Conservation (phyloP, 1,140 invertebrate species). For the Metaphire vulgaris region DNA sequence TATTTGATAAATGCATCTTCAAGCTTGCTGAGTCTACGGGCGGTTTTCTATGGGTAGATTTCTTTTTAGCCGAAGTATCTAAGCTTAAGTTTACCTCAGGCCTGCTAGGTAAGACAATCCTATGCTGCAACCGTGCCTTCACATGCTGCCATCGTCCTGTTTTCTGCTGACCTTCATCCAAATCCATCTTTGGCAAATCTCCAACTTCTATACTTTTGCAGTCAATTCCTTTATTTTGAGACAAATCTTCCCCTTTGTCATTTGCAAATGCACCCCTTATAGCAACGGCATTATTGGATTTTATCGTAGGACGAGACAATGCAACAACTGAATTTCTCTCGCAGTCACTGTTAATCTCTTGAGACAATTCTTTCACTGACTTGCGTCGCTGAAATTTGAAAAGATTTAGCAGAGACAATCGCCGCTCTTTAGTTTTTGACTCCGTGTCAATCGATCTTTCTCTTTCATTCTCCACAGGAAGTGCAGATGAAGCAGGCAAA, state of each 20-base stretch:
- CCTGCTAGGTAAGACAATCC: not conserved
- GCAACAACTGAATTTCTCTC: not conserved
- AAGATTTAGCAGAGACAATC: not conserved
- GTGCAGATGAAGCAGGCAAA: not conserved
- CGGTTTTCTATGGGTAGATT: too few relatives aligned
- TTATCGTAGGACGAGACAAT: not conserved
- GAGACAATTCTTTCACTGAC: not conserved
- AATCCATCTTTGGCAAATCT: not conserved
- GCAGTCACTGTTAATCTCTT: not conserved
- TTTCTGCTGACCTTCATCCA: not conserved
- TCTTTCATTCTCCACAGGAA: not conserved
- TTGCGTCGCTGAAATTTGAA: not conserved
- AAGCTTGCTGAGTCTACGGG: too few relatives aligned
- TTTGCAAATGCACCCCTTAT: not conserved
- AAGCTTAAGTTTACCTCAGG: too few relatives aligned
- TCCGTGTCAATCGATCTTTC: not conserved
- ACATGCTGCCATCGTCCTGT: not conserved
- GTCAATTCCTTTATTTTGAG: not conserved
- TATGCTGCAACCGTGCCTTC: not conserved
- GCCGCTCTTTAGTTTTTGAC: not conserved
- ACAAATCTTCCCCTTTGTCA: not conserved
- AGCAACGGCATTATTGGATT: not conserved
- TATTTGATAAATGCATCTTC: too few relatives aligned
- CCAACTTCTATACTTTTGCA: not conserved
- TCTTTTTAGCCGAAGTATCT: too few relatives aligned